Evolutionary conservation across 1,140 invertebrate genomes (phyloP).

Genomic region (Drosophila sp.): DNA sequence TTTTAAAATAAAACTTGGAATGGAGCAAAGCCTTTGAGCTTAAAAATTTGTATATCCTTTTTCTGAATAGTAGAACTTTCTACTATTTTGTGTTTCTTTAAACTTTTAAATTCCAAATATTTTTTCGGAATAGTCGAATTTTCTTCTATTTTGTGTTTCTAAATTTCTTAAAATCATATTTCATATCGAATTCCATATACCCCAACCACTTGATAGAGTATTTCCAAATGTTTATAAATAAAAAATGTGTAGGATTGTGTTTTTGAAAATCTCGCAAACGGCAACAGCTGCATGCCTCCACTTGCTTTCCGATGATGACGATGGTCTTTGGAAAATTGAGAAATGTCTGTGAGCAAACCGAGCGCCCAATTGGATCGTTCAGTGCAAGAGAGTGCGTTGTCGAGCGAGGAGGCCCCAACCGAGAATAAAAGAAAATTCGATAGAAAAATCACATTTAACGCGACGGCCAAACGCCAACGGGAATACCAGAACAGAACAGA

Average conservation of each 20-base stretch:
- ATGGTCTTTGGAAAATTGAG: conserved; percentile 61
- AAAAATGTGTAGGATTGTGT: conserved; percentile 71
- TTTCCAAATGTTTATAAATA: conserved; percentile 50
- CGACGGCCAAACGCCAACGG: conserved; percentile 45
- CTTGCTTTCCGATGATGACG: not conserved
- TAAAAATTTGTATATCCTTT: no score
- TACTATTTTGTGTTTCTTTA: not conserved
- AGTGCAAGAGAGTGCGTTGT: conserved; percentile 78
- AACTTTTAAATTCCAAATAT: no score
- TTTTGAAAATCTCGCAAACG: conserved; percentile 37
- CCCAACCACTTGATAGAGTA: not conserved
- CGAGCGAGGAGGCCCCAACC: conserved; percentile 54
- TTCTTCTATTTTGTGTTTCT: not conserved
- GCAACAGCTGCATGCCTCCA: conserved; percentile 64
- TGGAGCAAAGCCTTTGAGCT: no score
- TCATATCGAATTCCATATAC: not conserved
- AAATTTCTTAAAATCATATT: not conserved
- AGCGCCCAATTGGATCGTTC: conserved; percentile 49
- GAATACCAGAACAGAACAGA: conserved; percentile 5
- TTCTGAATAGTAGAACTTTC: no score
- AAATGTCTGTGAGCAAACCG: conserved; percentile 34
- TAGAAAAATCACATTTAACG: conserved; percentile 9
- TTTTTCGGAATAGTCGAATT: no score
- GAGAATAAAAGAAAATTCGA: conserved; percentile 4
- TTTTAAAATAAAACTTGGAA: no score